Evolutionary conservation across 2,797 vertebrate species (phyloP), one percentile per base, ranked within the genome.

Genomic region (Nannoperca obscura): DNA sequence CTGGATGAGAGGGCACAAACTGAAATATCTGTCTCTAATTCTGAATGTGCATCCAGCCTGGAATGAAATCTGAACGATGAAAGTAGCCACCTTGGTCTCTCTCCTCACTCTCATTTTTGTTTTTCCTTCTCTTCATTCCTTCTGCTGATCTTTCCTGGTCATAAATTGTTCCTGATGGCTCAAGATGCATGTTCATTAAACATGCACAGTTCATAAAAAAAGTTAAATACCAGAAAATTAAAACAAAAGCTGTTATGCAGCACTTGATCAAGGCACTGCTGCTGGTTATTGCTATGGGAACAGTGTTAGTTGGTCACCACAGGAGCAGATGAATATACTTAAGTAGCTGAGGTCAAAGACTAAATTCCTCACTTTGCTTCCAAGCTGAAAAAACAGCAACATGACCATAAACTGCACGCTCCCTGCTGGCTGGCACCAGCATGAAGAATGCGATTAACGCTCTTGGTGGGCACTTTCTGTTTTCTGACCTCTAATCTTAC

Each of bases 401-500:
- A 44, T 57, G 52, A 19, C 80, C 11, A 11, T 17, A 27, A 64
- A 73, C 14, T 49, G 59, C 40, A 4, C 2, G 55, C 44, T 82
- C 67, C 76, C 69, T 3, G 19, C 69, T 47, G 78, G 68, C 27
- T 32, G 22, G 67, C 54, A 9, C 4, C 52, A 17, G 71, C 27
- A 22, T 74, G 82, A 65, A 78, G 74, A 87, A 82, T 78, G 57
- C 71, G 65, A 84, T 89, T 71, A 88, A 65, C 7, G 12, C 70
- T 68, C 46, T 69, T 62, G 71, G 79, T 77, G 49, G 69, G 65
- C 64, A 44, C 47, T 12, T 62, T 81, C 77, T 85, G 80, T 83
- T 80, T 72, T 44, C 82, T 86, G 88, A 91, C 90, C 89, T 86
- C 81, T 66, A 74, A 61, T 76, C 76, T 86, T 66, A 81, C 74